Evolutionary conservation across 2,113 vertebrate genomes (phyloP), one percentile per base, ranked within the genome.

Genomic region (Sprattus sprattus): DNA sequence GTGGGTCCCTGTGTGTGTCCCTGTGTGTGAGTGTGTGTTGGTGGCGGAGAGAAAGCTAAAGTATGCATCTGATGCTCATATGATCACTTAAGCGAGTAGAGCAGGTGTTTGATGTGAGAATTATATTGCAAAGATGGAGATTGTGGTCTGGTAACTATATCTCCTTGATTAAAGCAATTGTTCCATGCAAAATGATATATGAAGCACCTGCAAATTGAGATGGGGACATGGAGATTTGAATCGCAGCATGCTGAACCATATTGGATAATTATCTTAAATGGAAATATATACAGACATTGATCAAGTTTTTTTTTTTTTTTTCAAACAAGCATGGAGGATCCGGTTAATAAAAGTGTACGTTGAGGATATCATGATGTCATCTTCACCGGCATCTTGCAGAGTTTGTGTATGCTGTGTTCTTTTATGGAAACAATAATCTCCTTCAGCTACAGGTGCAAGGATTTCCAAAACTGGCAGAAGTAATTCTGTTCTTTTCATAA

Each of bases 141-240:
- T 85, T 54, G 50, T 15, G 32, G 39, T 57, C 54, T 54, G 44
- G 75, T 85, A 54, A 45, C 50, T 22, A 20, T 28, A 81, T 57
- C 54, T 45, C 11, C 81, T 85, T 85, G 46, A 85, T 85, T 57
- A 54, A 54, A 50, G 71, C 47, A 85, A 85, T 85, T 54, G 39
- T 45, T 75, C 60, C 81, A 15, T 44, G 75, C 44, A 18, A 85
- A 45, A 81, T 57, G 50, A 81, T 81, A 81, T 28, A 45, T 60
- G 32, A 39, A 81, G 50, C 50, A 81, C 49, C 84, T 85, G 84
- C 44, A 28, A 45, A 71, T 85, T n/a, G 84, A 32, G 25, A 16
- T 20, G 45, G 18, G 45, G 25, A 32, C 28, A 32, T 39, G 71
- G 28, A 39, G 78, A 80, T 85, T 80, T 71, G 52, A 78, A 78